Evolutionary conservation across 2,888 invertebrate species (phyloP).

Genomic region (Litoditis marina): DNA sequence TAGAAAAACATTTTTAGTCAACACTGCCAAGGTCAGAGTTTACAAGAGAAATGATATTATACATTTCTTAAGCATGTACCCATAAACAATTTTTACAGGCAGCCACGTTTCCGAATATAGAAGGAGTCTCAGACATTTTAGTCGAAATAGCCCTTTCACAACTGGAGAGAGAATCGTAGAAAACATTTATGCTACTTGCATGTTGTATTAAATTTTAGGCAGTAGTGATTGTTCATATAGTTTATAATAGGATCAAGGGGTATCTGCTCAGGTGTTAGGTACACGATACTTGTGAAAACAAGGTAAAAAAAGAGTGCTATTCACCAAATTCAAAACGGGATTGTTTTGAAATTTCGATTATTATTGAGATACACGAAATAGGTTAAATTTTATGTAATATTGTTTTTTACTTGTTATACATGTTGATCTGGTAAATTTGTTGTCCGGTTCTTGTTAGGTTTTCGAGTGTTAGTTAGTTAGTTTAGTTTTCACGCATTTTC

Average conservation of each 20-base stretch:
- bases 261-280: neutral
- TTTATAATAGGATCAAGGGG: neutral
- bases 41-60: neutral
- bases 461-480: neutral
- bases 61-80: neutral
- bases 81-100: constrained; percentile 31
- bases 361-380: no score
- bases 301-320: no score
- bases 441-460: neutral
- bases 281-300: no score
- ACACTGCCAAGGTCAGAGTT: neutral
- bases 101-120: constrained; percentile 39
- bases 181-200: neutral
- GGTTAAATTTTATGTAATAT: neutral
- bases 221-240: neutral
- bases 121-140: constrained; percentile 46
- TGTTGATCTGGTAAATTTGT: neutral
- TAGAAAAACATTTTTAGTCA: neutral
- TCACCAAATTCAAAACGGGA: no score
- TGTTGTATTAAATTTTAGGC: neutral
- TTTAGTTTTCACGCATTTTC: neutral
- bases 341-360: no score
- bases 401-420: neutral
- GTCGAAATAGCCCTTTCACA: constrained; percentile 48
- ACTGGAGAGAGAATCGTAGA: constrained; percentile 40